These are phyloP conservation scores for Piprites chloris DNA, from an alignment of 2,113 vertebrate genomes.

Conservation along the genomic window DNA sequence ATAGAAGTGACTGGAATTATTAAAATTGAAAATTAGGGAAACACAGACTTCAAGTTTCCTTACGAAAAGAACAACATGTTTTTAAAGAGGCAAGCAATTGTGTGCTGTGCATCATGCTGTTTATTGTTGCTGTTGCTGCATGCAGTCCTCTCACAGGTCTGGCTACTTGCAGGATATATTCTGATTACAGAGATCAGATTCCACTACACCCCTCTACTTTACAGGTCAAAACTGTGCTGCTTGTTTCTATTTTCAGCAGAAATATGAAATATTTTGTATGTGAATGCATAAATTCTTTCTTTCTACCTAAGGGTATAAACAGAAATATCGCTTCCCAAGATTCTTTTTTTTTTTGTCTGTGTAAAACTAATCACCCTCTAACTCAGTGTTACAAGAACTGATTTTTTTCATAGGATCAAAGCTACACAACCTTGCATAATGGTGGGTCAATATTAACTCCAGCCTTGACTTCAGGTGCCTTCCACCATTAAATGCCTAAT, in stretches of 20 bases:
- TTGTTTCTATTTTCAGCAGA: conserved; percentile 38
- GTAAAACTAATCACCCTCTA: not conserved
- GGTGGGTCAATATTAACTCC: not conserved
- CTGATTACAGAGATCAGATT: not conserved
- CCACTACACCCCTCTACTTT: not conserved
- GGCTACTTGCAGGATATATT: conserved; percentile 8
- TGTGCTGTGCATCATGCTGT: not conserved
- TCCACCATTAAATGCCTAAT: not conserved
- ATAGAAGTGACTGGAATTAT: not conserved
- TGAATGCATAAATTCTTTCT: not conserved
- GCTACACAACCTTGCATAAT: not conserved
- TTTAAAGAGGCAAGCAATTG: not conserved
- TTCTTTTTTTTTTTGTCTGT: not conserved
- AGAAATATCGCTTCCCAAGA: not conserved
- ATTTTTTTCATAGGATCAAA: not conserved
- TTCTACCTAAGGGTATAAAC: not conserved
- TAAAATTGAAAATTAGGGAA: not conserved
- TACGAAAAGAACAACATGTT: not conserved
- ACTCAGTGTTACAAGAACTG: not conserved
- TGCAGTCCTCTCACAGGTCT: not conserved
- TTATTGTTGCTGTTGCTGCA: not conserved
- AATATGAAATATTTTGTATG: conserved; percentile 9
- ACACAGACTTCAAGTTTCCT: not conserved
- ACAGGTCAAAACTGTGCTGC: not conserved
- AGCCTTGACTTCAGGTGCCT: not conserved